Evolutionary conservation across 2,888 invertebrate genomes (phyloP).

Genomic region (Lasioglossum pauxillum): DNA sequence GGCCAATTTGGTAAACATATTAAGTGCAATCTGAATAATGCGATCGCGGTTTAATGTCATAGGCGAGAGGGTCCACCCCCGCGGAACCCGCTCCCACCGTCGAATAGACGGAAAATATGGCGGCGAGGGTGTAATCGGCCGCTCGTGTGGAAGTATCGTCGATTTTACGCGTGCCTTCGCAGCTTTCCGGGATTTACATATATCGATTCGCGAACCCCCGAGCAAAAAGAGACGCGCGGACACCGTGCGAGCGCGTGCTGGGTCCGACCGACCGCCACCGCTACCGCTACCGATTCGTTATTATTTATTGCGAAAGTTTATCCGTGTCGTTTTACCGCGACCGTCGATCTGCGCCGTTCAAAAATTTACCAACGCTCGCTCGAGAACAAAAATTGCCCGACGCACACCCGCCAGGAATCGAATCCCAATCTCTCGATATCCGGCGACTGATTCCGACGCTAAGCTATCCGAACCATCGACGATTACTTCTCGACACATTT

Average conservation of each 20-base stretch:
- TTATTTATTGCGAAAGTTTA: slow-evolving; percentile 5
- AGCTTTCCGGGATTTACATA: slow-evolving; percentile 38
- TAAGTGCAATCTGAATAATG: slow-evolving; percentile 79
- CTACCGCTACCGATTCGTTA: slow-evolving; percentile 8
- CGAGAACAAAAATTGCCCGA: background rate
- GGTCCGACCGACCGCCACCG: background rate
- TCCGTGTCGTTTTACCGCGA: background rate
- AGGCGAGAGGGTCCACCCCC: slow-evolving; percentile 52
- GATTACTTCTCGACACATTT: background rate
- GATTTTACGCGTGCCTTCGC: slow-evolving; percentile 39
- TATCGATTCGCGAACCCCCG: background rate
- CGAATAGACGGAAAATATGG: slow-evolving; percentile 64
- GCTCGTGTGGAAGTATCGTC: slow-evolving; percentile 7
- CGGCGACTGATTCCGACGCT: slow-evolving; percentile 1
- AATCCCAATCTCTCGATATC: background rate
- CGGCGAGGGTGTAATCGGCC: slow-evolving; percentile 27
- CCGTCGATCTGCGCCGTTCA: background rate
- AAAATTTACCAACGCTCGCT: background rate
- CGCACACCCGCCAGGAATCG: background rate
- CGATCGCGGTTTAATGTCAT: slow-evolving; percentile 74
- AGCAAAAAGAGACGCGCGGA: background rate
- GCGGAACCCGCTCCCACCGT: slow-evolving; percentile 5
- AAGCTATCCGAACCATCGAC: background rate
- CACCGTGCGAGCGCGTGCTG: background rate
- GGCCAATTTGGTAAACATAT: slow-evolving; percentile 79